phyloP scores from a whole-genome alignment of 1,140 invertebrate genomes.

The Phymorhynchus buccinoides region DNA sequence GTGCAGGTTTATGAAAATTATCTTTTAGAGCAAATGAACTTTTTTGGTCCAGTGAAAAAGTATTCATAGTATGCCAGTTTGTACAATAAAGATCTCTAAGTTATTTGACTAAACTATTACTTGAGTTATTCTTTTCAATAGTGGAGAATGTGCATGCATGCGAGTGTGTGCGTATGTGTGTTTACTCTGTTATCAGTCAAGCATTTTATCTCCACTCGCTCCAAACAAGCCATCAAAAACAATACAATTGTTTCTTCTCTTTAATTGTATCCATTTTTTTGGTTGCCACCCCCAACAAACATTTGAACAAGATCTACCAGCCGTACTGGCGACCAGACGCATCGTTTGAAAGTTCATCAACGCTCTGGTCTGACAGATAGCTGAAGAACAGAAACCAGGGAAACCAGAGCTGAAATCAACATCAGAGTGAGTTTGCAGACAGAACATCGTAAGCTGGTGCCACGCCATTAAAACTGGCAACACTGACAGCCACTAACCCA shows the following conservation, averaged over 20 bases:
- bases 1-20: no score
- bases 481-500: neutral
- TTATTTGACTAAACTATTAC: no score
- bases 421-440: neutral
- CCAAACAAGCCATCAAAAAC: no score
- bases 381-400: neutral
- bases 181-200: no score
- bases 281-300: conserved; percentile 16
- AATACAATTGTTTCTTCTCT: neutral
- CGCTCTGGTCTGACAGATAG: neutral
- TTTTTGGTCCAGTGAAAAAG: no score
- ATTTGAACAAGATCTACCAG: neutral
- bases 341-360: neutral
- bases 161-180: no score
- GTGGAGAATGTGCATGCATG: no score
- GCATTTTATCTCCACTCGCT: no score
- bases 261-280: neutral
- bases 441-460: neutral
- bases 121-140: no score
- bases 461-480: neutral
- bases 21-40: no score
- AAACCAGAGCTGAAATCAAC: neutral
- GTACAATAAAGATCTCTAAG: no score
- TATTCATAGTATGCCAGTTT: no score
- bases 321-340: neutral